Evolutionary conservation across 2,797 vertebrate genomes (phyloP), one percentile per base, ranked within the genome.

Genomic region (Neopelma chrysocephalum): DNA sequence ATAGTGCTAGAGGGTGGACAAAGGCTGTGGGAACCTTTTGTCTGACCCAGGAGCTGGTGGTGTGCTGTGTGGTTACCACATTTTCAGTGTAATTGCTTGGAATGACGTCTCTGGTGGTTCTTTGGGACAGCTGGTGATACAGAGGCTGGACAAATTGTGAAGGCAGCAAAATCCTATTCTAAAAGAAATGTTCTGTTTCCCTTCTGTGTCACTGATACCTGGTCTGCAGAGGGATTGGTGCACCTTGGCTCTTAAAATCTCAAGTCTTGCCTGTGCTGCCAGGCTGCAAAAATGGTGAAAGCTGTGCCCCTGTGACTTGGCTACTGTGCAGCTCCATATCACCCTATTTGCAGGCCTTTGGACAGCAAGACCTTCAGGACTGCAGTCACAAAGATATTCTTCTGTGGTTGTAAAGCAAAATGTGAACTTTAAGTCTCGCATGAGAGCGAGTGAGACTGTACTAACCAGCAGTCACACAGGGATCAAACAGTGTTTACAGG

Each of bases 401-500:
- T 56, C 61, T 81, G 57, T 3, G 12, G 38, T 50, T 1, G 0
- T 21, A 11, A 79, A 76, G 12, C 36, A 31, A 38, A 72, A 31
- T 2, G 4, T 3, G 17, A 93, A 23, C 19, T 31, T 71, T 61
- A 17, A 87, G 43, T 89, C 87, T 66, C 1, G 0, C 34, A n/a
- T 0, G 6, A 57, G 21, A 75, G 51, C 5, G 3, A 53, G 32
- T 0, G 1, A 86, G 47, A 31, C 10, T 32, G 1, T 0, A 58
- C 65, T 71, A 82, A 47, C 14, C n/a, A 86, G 61, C 42, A 47
- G 51, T n/a, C 2, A 2, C 23, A 1, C 15, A 47, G 60, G 90
- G 73, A 84, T 93, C 79, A 91, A 82, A 92, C 62, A 20, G 38
- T 87, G 90, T 94, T 96, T 96, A 84, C 73, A 82, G 76, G 38